Evolutionary conservation across 2,888 invertebrate genomes (phyloP), one percentile per base, ranked within the genome.

Genomic region (Melikaiella ostensackeni): DNA sequence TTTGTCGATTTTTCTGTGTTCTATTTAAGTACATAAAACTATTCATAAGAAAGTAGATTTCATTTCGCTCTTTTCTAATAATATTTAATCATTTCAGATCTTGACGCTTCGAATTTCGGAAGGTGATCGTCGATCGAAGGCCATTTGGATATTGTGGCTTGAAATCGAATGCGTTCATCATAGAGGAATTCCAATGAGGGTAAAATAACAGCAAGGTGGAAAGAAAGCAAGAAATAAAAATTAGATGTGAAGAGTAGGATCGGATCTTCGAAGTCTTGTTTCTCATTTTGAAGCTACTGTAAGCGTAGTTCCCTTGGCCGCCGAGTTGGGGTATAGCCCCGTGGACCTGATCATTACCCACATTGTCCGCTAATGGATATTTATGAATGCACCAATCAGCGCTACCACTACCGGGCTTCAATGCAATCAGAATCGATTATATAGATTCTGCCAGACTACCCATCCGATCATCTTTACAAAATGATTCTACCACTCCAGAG

Each of bases 381-480:
- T 91, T 91, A 91, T 91, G 91, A 91, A 91, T 91, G 89, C 89
- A 87, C 90, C 90, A 91, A 91, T 91, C 91, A 91, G 87, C 88
- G 87, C 87, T 82, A 86, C 86, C 83, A 88, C 91, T 90, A 90
- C 90, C 84, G 91, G 91, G 89, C 91, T 90, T 91, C 90, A 90
- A 91, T 91, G 91, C 89, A 90, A 91, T 91, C 91, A 91, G 88
- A 91, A 91, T 90, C 90, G 90, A 91, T 91, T 91, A 91, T 91
- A 89, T 88, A 88, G 88, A 90, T 89, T 89, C 85, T 79, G 81
- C 76, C 77, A 64, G 57, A 57, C 24, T 64, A 42, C 16, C 11
- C 64, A 64, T 42, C 42, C 64, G 64, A 64, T 64, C 64, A 66
- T 66, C 70, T 21, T 33, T 27, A 50, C 64, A 42, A 64, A 64